phyloP scores from a whole-genome alignment of 2,113 vertebrate genomes.

The Gymnobelideus leadbeateri region DNA sequence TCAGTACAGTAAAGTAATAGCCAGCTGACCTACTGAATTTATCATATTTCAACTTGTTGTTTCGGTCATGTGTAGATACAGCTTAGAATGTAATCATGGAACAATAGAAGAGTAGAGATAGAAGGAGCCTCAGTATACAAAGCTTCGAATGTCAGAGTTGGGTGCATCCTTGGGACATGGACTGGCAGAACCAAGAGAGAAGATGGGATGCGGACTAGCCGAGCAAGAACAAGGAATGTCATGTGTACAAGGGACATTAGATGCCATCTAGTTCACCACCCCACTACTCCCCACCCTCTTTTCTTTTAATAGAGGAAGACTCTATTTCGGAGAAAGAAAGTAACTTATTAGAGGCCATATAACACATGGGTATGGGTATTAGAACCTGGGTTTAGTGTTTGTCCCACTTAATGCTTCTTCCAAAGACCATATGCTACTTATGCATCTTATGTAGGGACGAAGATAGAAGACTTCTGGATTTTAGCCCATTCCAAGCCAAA shows the following conservation, averaged over 20 bases:
- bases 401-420: background rate
- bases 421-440: background rate
- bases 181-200: background rate
- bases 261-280: background rate
- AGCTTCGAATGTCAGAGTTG: background rate
- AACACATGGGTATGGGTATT: background rate
- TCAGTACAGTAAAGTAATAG: background rate
- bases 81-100: background rate
- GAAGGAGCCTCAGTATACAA: background rate
- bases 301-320: background rate
- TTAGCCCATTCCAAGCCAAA: background rate
- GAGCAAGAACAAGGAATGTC: background rate
- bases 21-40: background rate
- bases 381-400: background rate
- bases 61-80: background rate
- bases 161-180: background rate
- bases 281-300: background rate
- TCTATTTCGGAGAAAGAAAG: background rate
- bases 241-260: background rate
- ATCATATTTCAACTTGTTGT: background rate
- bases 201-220: background rate
- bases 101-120: background rate
- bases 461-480: background rate
- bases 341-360: background rate
- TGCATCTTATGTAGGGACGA: background rate